Evolutionary conservation across 1,140 invertebrate genomes (phyloP).

Genomic region (Physella acuta): DNA sequence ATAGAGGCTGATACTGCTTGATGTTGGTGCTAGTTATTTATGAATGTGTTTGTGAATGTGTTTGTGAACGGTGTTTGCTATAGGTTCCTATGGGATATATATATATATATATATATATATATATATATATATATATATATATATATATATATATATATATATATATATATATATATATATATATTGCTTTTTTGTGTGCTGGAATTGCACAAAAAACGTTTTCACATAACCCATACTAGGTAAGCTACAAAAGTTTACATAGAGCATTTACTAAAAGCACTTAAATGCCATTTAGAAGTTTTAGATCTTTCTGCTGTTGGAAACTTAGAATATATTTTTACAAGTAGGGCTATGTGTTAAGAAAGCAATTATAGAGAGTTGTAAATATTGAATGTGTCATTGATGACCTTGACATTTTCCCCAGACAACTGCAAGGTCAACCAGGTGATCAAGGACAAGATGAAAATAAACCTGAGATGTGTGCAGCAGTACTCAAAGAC

Average conservation of each 20-base stretch:
- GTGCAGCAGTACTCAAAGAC: not conserved
- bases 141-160: no score
- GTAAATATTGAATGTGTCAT: not conserved
- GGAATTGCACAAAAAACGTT: not conserved
- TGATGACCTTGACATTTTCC: not conserved
- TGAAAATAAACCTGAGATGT: not conserved
- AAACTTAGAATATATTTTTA: not conserved
- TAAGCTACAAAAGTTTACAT: not conserved
- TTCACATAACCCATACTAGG: not conserved
- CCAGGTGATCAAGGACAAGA: not conserved
- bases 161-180: no score
- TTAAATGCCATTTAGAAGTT: not conserved
- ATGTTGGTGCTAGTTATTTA: no score
- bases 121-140: no score
- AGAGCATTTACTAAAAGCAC: not conserved
- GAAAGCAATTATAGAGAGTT: not conserved
- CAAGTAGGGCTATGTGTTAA: not conserved
- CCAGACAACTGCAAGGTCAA: not conserved
- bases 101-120: no score
- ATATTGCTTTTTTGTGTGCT: not conserved
- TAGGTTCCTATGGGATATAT: no score
- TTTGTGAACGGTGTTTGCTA: no score
- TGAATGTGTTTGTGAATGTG: no score
- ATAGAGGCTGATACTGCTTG: no score
- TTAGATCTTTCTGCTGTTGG: not conserved